These are phyloP conservation scores for Halyomorpha halys DNA, from an alignment of 1,140 invertebrate species.

Conservation along the genomic window DNA sequence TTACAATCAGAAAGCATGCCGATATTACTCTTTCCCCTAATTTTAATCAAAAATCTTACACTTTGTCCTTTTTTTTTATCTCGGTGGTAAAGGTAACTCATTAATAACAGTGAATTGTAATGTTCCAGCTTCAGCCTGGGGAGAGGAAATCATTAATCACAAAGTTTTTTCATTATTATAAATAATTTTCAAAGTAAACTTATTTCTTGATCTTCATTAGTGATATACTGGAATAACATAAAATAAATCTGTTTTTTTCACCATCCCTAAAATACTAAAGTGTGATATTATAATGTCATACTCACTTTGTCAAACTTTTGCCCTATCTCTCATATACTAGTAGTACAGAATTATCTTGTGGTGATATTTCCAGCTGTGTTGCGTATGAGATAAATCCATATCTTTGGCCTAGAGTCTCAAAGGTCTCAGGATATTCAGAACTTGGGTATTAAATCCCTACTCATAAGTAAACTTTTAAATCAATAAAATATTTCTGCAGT, in stretches of 20 bases:
- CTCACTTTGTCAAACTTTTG: slow-evolving; percentile 57
- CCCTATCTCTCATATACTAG: slow-evolving; percentile 54
- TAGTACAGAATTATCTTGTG: slow-evolving; percentile 36
- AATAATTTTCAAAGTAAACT: too few relatives aligned
- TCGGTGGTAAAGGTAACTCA: slow-evolving; percentile 21
- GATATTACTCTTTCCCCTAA: slow-evolving; percentile 66
- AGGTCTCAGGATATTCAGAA: slow-evolving; percentile 43
- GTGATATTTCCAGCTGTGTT: not conserved
- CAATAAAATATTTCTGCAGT: too few relatives aligned
- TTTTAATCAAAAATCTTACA: slow-evolving; percentile 67
- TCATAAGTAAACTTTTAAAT: too few relatives aligned
- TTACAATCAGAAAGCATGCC: slow-evolving; percentile 23
- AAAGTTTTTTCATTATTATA: too few relatives aligned
- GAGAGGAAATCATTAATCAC: not conserved
- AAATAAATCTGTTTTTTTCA: too few relatives aligned
- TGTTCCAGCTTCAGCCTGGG: slow-evolving; percentile 18
- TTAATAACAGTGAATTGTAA: slow-evolving; percentile 23
- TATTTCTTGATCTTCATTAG: too few relatives aligned
- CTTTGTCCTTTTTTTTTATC: slow-evolving; percentile 36
- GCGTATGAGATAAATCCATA: slow-evolving; percentile 28
- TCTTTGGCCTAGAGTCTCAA: slow-evolving; percentile 37
- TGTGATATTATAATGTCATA: too few relatives aligned
- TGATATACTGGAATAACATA: too few relatives aligned
- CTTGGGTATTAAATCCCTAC: not conserved
- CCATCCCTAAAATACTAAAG: too few relatives aligned